Evolutionary conservation across 2,113 vertebrate genomes (phyloP), one percentile per base, ranked within the genome.

Genomic region (Prochilodus magdalenae): DNA sequence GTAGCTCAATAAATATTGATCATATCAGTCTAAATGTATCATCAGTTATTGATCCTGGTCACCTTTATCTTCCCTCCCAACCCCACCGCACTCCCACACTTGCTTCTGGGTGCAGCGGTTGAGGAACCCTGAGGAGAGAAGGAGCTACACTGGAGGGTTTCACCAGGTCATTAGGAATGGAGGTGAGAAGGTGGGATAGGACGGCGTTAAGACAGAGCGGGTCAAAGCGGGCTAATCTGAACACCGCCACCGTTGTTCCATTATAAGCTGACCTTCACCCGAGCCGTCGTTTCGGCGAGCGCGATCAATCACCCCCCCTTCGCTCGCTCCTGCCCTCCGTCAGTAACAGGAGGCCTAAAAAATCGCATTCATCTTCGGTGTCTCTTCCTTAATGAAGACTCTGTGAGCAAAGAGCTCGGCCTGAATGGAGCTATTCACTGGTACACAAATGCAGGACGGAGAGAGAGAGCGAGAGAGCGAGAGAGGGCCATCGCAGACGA

Each of bases 171-270:
- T 55, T 55, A 55, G 53, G 24, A 13, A 26, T 3, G n/a, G n/a
- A n/a, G n/a, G n/a, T n/a, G n/a, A n/a, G 40, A 77, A 63, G 53
- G 40, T 53, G 79, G 62, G 75, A 66, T 14, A 27, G 33, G 30
- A 22, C 57, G n/a, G n/a, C n/a, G 22, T 24, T 22, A 62, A 67
- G 51, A 40, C 30, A 76, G 67, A 75, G 60, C 59, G 3, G 55
- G 49, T 4, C 49, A 67, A n/a, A 75, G 69, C 30, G 60, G 20
- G 7, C 3, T 20, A 55, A 22, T 55, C 53, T 0, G 53, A 22
- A 2, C 4, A 20, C 53, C 53, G 1, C 1, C 53, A 55, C 18
- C 5, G 18, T 55, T 55, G 20, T 20, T 22, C 18, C 16, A 7
- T 55, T 55, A 55, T 5, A 1, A 55, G 53, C 53, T 22, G 16